Percentiles rank a stretch among this genome's conserved stretches.
Conservation (phyloP, 2,113 vertebrate species). For the Halcyon malimbica region DNA sequence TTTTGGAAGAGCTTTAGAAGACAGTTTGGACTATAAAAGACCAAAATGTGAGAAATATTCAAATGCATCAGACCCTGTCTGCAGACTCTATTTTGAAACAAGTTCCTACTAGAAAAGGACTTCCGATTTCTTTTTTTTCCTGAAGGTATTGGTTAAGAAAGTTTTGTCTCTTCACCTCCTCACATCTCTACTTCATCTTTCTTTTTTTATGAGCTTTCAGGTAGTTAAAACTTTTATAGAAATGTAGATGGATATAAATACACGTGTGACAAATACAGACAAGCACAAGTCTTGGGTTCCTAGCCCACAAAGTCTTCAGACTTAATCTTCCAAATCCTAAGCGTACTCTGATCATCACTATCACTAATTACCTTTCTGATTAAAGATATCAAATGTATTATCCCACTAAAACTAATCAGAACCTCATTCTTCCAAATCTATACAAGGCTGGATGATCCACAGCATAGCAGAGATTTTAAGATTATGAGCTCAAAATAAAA, state of each 20-base stretch:
- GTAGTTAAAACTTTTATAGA: not conserved
- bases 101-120: not conserved
- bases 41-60: not conserved
- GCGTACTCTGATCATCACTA: not conserved
- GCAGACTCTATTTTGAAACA: not conserved
- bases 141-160: not conserved
- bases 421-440: not conserved
- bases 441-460: not conserved
- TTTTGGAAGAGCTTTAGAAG: not conserved
- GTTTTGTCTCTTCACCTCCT: not conserved
- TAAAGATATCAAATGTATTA: not conserved
- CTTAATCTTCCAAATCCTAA: not conserved
- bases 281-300: not conserved
- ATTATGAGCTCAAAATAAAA: not conserved
- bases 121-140: not conserved
- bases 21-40: not conserved
- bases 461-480: not conserved
- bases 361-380: not conserved
- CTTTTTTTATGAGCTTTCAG: not conserved
- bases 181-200: not conserved
- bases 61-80: not conserved
- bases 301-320: not conserved
- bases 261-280: not conserved
- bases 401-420: not conserved
- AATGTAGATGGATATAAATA: not conserved